Conservation (phyloP, 2,888 invertebrate genomes). For the Sipha maydis region DNA sequence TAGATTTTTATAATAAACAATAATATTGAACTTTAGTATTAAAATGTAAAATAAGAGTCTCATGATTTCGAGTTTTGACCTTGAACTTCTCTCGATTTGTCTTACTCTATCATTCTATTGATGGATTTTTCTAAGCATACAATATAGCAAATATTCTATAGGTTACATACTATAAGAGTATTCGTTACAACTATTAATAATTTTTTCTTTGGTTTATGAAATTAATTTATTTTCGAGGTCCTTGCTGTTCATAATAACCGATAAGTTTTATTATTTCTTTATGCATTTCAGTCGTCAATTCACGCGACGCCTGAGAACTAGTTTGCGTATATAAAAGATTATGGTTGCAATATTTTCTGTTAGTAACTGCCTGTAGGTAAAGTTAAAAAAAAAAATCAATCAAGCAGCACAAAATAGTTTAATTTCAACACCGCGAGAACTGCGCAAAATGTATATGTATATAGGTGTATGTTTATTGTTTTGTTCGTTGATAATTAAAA, state of each 20-base stretch:
- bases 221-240: slow-evolving; percentile 5
- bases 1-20: neutral
- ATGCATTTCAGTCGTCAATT: neutral
- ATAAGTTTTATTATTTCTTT: neutral
- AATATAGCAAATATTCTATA: neutral
- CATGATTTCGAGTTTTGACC: neutral
- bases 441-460: too few relatives aligned
- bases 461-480: neutral
- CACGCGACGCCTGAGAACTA: slow-evolving; percentile 9
- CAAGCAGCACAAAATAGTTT: neutral
- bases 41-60: neutral
- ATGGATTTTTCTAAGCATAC: neutral
- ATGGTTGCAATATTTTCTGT: neutral
- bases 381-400: slow-evolving; percentile 20
- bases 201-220: neutral
- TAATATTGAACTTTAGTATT: neutral
- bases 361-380: neutral
- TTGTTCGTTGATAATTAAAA: neutral
- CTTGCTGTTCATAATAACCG: neutral
- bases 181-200: neutral
- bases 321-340: neutral
- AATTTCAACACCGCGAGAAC: neutral
- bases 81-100: too few relatives aligned
- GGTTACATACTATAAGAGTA: neutral
- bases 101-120: neutral